phyloP scores from a whole-genome alignment of 2,113 vertebrate species.

The Xiphophorus maculatus region DNA sequence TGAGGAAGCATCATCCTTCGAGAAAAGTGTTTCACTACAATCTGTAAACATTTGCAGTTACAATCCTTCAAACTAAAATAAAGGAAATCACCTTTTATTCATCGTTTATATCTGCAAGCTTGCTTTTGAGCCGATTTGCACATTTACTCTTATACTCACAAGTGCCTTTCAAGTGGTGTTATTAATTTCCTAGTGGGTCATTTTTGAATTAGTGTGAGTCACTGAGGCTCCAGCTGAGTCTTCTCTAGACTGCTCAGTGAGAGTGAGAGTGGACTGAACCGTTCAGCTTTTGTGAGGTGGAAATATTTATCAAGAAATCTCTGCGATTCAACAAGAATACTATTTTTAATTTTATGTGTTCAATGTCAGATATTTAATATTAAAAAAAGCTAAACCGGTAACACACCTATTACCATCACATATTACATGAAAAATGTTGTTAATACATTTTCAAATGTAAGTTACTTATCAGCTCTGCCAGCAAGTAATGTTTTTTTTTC shows the following conservation, averaged over 20 bases:
- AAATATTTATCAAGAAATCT: slow-evolving; percentile 38
- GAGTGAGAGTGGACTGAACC: slow-evolving; percentile 26
- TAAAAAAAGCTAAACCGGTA: background rate
- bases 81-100: background rate
- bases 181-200: slow-evolving; percentile 68
- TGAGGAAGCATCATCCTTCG: background rate
- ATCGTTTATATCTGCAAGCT: slow-evolving; percentile 7
- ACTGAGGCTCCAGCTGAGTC: slow-evolving; percentile 45
- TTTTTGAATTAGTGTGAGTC: slow-evolving; percentile 65
- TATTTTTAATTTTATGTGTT: no score
- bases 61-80: background rate
- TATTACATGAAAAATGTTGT: no score
- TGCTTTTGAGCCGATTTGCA: slow-evolving; percentile 31
- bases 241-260: slow-evolving; percentile 34
- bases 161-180: slow-evolving; percentile 57
- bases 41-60: background rate
- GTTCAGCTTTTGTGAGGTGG: slow-evolving; percentile 24
- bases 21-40: background rate
- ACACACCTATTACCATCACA: no score
- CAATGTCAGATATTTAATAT: background rate
- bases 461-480: no score
- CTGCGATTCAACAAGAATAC: slow-evolving; percentile 1
- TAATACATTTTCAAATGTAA: no score
- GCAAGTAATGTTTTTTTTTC: no score
- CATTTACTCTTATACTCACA: slow-evolving; percentile 30